Percentiles rank a stretch among this genome's conserved stretches.
These are phyloP conservation scores for Calephelis virginiensis DNA, from an alignment of 1,140 invertebrate genomes.

Conservation along the genomic window DNA sequence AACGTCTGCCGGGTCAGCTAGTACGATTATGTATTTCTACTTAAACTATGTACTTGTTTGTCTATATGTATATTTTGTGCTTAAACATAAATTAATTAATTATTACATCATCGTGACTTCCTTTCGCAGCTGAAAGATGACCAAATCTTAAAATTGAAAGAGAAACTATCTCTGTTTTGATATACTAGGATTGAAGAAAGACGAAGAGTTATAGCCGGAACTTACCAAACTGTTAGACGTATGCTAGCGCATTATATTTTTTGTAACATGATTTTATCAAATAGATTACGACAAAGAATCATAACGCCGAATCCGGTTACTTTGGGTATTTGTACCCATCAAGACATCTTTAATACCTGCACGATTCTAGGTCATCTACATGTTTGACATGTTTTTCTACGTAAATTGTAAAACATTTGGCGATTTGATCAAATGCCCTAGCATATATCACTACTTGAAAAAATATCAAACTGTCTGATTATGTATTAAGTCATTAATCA, in stretches of 20 bases:
- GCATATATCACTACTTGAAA: neutral
- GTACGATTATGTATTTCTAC: no score
- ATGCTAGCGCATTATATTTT: slow-evolving; percentile 3
- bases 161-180: neutral
- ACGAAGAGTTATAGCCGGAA: neutral
- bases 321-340: slow-evolving; percentile 35
- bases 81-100: no score
- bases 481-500: slow-evolving; percentile 11
- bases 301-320: slow-evolving; percentile 33
- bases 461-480: slow-evolving; percentile 33
- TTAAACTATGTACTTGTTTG: no score
- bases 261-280: slow-evolving; percentile 26
- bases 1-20: no score
- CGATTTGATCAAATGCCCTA: no score
- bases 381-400: slow-evolving; percentile 27
- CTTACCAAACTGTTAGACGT: neutral
- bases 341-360: slow-evolving; percentile 35
- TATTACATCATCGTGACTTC: no score
- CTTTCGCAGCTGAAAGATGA: no score
- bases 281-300: slow-evolving; percentile 13
- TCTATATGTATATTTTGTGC: no score
- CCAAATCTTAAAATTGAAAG: neutral
- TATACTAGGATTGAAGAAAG: slow-evolving; percentile 3
- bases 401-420: neutral
- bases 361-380: slow-evolving; percentile 37